These are phyloP conservation scores for Intellagama lesueurii DNA, from an alignment of 2,797 vertebrate species.

Conservation along the genomic window DNA sequence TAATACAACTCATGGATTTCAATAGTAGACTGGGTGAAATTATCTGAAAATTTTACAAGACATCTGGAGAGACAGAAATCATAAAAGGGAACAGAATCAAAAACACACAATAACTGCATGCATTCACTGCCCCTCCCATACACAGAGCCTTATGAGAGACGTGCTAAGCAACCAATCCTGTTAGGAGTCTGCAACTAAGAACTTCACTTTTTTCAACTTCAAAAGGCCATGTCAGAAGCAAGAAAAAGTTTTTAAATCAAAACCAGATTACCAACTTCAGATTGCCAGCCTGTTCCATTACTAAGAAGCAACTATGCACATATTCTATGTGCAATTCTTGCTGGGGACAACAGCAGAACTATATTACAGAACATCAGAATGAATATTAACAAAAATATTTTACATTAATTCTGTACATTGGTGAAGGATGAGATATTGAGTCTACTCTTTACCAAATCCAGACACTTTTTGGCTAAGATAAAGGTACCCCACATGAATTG, in stretches of 20 bases:
- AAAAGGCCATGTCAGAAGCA: slow-evolving; percentile 60
- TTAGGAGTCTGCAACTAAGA: slow-evolving; percentile 46
- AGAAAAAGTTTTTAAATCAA: slow-evolving; percentile 54
- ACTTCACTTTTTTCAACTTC: slow-evolving; percentile 69
- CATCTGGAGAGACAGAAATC: not conserved
- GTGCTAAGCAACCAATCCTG: slow-evolving; percentile 35
- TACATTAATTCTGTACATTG: not conserved
- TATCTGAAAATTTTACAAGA: slow-evolving; percentile 21
- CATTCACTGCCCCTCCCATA: not conserved
- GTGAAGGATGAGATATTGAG: not conserved
- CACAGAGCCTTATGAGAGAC: slow-evolving; percentile 7
- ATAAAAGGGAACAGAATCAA: not conserved
- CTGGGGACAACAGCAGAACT: not conserved
- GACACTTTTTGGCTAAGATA: no score
- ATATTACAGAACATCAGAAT: not conserved
- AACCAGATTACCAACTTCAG: slow-evolving; percentile 64
- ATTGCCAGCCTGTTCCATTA: slow-evolving; percentile 52
- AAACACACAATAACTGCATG: not conserved
- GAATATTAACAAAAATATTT: not conserved
- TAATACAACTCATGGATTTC: not conserved
- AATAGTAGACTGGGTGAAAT: not conserved
- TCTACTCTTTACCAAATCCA: no score
- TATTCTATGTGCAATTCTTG: not conserved
- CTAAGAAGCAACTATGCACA: not conserved
- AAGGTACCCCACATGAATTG: no score